Evolutionary conservation across 2,888 invertebrate species (phyloP).

Genomic region (Drosophila anomalata): DNA sequence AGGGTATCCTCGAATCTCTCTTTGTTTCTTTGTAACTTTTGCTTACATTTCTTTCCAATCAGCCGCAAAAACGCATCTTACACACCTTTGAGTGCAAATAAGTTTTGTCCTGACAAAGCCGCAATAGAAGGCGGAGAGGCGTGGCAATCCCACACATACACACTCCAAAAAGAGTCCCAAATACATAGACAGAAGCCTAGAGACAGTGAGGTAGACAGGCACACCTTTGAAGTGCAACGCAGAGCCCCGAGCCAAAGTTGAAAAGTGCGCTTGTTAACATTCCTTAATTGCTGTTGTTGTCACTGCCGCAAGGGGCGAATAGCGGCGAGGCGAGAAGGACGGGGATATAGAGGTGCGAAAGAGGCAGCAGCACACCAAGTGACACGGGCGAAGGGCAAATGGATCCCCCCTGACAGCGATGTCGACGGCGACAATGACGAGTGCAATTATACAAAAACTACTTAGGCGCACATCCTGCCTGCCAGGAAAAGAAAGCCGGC

Average conservation of each 20-base stretch:
- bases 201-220: conserved; percentile 14
- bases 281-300: conserved; percentile 75
- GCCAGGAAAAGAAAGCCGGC: conserved; percentile 36
- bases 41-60: conserved; percentile 18
- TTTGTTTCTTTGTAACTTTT: background rate
- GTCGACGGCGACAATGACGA: conserved; percentile 80
- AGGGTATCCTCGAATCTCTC: background rate
- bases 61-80: conserved; percentile 13
- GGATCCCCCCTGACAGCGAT: conserved; percentile 44
- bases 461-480: conserved; percentile 77
- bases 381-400: background rate
- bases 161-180: background rate
- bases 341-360: background rate
- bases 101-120: conserved; percentile 7
- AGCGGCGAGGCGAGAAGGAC: conserved; percentile 5
- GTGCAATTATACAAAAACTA: conserved; percentile 77
- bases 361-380: background rate
- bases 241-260: conserved; percentile 72
- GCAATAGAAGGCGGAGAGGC: conserved; percentile 31
- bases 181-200: background rate
- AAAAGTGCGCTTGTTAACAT: conserved; percentile 80
- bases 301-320: conserved; percentile 25
- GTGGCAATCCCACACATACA: conserved; percentile 30
- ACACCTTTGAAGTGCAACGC: conserved; percentile 77
- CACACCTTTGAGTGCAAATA: conserved; percentile 5